Evolutionary conservation across 2,888 invertebrate genomes (phyloP), one percentile per base, ranked within the genome.

Genomic region (Cephus runcator): DNA sequence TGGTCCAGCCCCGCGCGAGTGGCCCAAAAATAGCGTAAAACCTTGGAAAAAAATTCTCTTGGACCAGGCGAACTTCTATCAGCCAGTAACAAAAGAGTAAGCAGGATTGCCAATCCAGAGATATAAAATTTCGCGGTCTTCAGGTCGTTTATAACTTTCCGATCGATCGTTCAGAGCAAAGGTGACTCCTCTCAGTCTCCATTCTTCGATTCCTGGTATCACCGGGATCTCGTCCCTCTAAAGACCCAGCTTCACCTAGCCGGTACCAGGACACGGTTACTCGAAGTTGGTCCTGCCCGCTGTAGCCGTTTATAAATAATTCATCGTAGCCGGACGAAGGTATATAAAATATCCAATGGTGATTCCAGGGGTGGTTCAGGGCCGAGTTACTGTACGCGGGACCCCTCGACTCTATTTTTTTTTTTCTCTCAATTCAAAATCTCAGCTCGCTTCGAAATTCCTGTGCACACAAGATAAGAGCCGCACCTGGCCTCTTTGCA

Each of bases 401-500:
- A 15, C 15, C 56, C 23, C 23, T 56, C 23, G 56, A 23, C 71
- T 31, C 71, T 31, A 34, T 71, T 34, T 71, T 34, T 69, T n/a
- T 69, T 71, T 71, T 31, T 71, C 31, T 15, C 33, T 71, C 71
- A 31, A 33, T 34, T 71, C 31, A 81, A 83, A 84, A 85, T 83
- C 83, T 81, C 76, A 56, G 31, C 69, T 73, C 74, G 15, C 73
- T 73, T 9, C 71, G 15, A 85, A 87, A 87, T 87, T 87, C 85
- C 88, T 87, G 87, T 85, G 85, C 85, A 88, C 85, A 85, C 85
- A 84, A 87, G 88, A 88, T 88, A 88, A 88, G 88, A 84, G 84
- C 31, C 71, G 81, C 81, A 84, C 83, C 69, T 69, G 76, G 77
- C 76, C 79, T 80, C 85, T 86, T 87, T 86, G 86, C 87, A 87